Evolutionary conservation across 2,888 invertebrate genomes (phyloP), one percentile per base, ranked within the genome.

Genomic region (Bedellia somnulentella): DNA sequence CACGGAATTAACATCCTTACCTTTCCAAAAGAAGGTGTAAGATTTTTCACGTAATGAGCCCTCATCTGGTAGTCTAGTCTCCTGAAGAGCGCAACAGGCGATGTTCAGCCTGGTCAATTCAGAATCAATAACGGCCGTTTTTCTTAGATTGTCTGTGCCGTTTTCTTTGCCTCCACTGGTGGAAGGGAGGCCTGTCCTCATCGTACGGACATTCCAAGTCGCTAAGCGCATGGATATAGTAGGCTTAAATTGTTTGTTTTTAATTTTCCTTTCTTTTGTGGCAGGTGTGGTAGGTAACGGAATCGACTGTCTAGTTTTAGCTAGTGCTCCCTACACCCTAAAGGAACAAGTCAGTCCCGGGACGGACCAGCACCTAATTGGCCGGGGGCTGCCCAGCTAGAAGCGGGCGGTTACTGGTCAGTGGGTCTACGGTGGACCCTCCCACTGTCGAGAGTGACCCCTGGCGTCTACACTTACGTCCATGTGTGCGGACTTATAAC

Each of bases 391-490:
- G 30, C 26, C 30, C 15, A 15, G 22, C 15, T 31, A n/a, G n/a
- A 11, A 31, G 22, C 30, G 11, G 25, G 30, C 33, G 24, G 15
- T 33, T 26, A 33, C 27, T n/a, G n/a, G n/a, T n/a, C n/a, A n/a
- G n/a, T n/a, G n/a, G n/a, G n/a, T n/a, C n/a, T n/a, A n/a, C n/a
- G n/a, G n/a, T n/a, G n/a, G n/a, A n/a, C n/a, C n/a, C n/a, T n/a
- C n/a, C n/a, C n/a, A n/a, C n/a, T n/a, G n/a, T n/a, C n/a, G n/a
- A n/a, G n/a, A n/a, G n/a, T n/a, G n/a, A n/a, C n/a, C n/a, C n/a
- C n/a, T n/a, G 24, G 39, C 37, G 38, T 24, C 31, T 30, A 31
- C 32, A 13, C 37, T 32, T 33, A 35, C 36, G 37, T 26, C 37
- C 13, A 37, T 37, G 1, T 24, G 35, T 22, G 21, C 31, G 10